phyloP scores from a whole-genome alignment of 2,888 invertebrate species.

The Chromoteleia sp. region DNA sequence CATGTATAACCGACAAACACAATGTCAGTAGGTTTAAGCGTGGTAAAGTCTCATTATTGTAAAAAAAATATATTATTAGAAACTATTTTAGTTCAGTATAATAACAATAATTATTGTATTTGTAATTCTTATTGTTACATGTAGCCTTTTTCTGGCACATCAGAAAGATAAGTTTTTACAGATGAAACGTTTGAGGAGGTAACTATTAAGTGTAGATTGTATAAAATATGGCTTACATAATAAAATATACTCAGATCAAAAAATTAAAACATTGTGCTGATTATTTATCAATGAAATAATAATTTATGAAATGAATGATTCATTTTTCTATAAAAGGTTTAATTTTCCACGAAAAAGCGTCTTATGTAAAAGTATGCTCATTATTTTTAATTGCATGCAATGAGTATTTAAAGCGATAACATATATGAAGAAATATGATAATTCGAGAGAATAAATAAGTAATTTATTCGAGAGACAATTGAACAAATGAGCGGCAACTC shows the following conservation, averaged over 20 bases:
- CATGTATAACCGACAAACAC: constrained; percentile 1
- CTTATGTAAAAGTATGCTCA: constrained; percentile 17
- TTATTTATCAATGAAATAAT: constrained; percentile 1
- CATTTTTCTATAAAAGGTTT: neutral
- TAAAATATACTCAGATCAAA: constrained; percentile 51
- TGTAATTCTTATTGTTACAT: constrained; percentile 39
- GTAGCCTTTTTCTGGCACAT: constrained; percentile 4
- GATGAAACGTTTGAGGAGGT: constrained; percentile 14
- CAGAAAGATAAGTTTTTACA: constrained; percentile 24
- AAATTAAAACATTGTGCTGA: neutral
- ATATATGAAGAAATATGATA: constrained; percentile 17
- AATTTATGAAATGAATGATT: neutral
- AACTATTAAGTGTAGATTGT: constrained; percentile 47
- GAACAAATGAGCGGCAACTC: constrained; percentile 20
- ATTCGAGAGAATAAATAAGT: constrained; percentile 10
- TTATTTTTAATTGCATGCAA: constrained; percentile 40
- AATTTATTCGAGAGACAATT: constrained; percentile 50
- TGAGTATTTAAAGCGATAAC: constrained; percentile 16
- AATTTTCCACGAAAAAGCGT: neutral
- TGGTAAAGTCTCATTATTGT: constrained; percentile 33
- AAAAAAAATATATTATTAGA: constrained; percentile 10
- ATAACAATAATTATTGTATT: constrained; percentile 28
- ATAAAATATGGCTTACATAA: constrained; percentile 49
- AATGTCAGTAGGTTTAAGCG: constrained; percentile 18
- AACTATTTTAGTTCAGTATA: constrained; percentile 28